Evolutionary conservation across 1,140 invertebrate genomes (phyloP), one percentile per base, ranked within the genome.

Genomic region (Pomacea maculata): DNA sequence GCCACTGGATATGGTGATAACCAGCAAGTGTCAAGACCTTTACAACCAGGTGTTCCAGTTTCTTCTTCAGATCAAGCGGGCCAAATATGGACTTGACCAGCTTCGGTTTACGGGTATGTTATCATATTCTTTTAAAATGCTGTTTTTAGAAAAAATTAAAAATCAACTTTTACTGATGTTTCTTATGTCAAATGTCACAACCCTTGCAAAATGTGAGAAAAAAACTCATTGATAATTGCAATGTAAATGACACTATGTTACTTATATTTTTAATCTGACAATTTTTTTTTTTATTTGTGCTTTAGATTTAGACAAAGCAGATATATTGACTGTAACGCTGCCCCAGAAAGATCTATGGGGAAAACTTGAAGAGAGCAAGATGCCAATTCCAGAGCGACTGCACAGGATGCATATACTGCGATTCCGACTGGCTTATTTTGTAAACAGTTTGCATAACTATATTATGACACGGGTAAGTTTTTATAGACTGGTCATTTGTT

Each of bases 21-120:
- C 90, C 68, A 88, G 92, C 9, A 89, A 91, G 72, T 91, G 92
- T 61, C 90, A 94, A 68, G 84, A 89, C 19, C 91, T 93, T 78
- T 95, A 94, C 85, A 94, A 94, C 85, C 89, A 92, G 21, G 92
- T 94, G 78, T 94, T 95, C 87, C 88, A 90, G 65, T 94, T 94
- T 87, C 91, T 94, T 54, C 88, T 95, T 55, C 94, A 94, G 87
- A 88, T 94, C 0, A 94, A 94, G 87, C 93, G 93, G 90, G 93
- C 93, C 7, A 88, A 94, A 21, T 94, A 93, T 90, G 93, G 93
- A 6, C 87, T 94, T 57, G 94, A 94, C 86, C 92, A 93, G 84
- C 89, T 94, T 11, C 85, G 87, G 82, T 94, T 94, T 88, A 87
- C 85, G 81, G 90, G 90, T 90, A 82, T 77, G 86, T 81, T 57